Percentiles rank a stretch among this genome's conserved stretches.
Evolutionary conservation across 2,113 vertebrate genomes (phyloP).

Genomic region (Carassius gibelio): DNA sequence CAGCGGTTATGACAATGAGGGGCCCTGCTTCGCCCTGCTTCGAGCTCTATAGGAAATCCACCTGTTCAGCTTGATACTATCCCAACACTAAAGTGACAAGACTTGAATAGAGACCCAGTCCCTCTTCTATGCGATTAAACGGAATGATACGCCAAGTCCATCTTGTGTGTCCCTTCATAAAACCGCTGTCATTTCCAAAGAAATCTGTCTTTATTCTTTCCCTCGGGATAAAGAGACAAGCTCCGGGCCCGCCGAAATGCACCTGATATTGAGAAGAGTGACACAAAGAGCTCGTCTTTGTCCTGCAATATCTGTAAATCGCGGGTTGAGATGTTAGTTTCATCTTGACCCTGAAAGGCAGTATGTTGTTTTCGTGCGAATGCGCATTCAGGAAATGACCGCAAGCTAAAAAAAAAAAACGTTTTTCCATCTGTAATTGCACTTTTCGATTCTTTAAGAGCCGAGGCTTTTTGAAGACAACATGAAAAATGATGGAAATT

Average conservation of each 20-base stretch:
- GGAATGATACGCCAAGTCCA: slow-evolving; percentile 56
- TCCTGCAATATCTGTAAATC: slow-evolving; percentile 37
- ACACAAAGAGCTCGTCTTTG: slow-evolving; percentile 43
- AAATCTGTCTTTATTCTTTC: slow-evolving; percentile 49
- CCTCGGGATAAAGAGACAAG: slow-evolving; percentile 42
- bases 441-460: not conserved
- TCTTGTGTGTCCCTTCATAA: slow-evolving; percentile 55
- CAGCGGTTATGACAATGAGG: slow-evolving; percentile 48
- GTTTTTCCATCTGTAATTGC: slow-evolving; percentile 5
- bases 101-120: slow-evolving; percentile 45
- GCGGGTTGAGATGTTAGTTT: not conserved
- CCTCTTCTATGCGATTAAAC: slow-evolving; percentile 53
- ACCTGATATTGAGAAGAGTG: slow-evolving; percentile 28
- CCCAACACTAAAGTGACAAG: slow-evolving; percentile 46
- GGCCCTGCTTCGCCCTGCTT: slow-evolving; percentile 40
- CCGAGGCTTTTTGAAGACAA: not conserved
- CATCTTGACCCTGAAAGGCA: slow-evolving; percentile 24
- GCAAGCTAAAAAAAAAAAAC: not conserved
- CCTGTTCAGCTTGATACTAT: slow-evolving; percentile 49
- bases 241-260: slow-evolving; percentile 36
- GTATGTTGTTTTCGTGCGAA: slow-evolving; percentile 18
- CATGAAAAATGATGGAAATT: slow-evolving; percentile 31
- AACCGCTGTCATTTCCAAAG: slow-evolving; percentile 52
- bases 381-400: not conserved
- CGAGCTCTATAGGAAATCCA: slow-evolving; percentile 41